These are phyloP conservation scores for Leptinotarsa rubiginosa DNA, from an alignment of 2,888 invertebrate genomes.

Conservation along the genomic window DNA sequence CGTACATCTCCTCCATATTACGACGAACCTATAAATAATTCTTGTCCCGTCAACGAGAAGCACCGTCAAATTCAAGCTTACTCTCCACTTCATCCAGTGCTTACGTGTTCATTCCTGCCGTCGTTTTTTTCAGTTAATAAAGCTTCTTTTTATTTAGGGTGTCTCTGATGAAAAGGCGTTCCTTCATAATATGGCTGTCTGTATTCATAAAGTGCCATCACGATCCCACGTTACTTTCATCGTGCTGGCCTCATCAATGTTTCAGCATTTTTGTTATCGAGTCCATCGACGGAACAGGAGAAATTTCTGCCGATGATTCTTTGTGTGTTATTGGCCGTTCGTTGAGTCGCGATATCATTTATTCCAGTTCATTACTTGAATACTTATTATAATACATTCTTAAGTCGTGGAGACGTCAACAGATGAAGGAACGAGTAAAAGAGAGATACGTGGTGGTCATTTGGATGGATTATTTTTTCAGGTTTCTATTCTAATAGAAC, in stretches of 20 bases:
- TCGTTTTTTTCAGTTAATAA: slow-evolving; percentile 20
- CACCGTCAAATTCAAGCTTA: slow-evolving; percentile 3
- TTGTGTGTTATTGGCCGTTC: background rate
- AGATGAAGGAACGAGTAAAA: no score
- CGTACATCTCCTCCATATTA: background rate
- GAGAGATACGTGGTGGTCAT: no score
- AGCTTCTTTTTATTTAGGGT: slow-evolving; percentile 16
- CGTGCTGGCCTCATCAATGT: slow-evolving; percentile 10
- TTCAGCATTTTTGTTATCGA: slow-evolving; percentile 14
- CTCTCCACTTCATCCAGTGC: slow-evolving; percentile 20
- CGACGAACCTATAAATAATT: slow-evolving; percentile 1
- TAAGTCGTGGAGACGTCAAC: no score
- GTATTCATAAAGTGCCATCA: slow-evolving; percentile 13
- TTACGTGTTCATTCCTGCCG: slow-evolving; percentile 20
- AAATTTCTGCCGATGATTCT: background rate
- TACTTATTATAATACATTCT: no score
- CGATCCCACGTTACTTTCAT: background rate
- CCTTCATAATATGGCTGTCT: slow-evolving; percentile 12
- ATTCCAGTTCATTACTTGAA: no score
- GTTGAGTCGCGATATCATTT: background rate
- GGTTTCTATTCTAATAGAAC: no score
- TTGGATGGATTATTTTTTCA: no score
- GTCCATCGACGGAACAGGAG: background rate
- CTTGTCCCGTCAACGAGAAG: slow-evolving; percentile 5
- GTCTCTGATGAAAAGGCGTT: slow-evolving; percentile 11